These are phyloP conservation scores for Mustela lutreola DNA, from an alignment of 2,113 vertebrate genomes.

Conservation along the genomic window DNA sequence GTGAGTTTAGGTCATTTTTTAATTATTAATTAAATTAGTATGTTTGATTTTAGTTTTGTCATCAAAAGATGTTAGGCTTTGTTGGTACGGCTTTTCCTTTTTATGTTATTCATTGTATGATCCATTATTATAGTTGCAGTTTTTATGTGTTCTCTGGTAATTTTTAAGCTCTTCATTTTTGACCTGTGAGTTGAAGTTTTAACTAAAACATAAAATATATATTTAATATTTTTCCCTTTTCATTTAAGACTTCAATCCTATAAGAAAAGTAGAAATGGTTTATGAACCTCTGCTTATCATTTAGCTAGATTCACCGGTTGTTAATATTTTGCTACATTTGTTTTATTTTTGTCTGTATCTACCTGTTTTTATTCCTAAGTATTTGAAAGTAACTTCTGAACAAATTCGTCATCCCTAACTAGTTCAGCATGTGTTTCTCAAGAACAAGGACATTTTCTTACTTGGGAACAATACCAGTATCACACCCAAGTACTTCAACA, in stretches of 20 bases:
- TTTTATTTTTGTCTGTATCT: slow-evolving; percentile 44
- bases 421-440: background rate
- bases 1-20: background rate
- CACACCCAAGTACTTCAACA: background rate
- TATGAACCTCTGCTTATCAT: background rate
- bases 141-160: background rate
- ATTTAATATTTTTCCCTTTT: slow-evolving; percentile 5
- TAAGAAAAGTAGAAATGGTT: background rate
- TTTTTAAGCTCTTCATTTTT: slow-evolving; percentile 32
- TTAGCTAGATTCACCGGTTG: background rate
- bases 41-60: slow-evolving; percentile 51
- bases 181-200: background rate
- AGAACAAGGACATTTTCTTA: background rate
- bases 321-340: slow-evolving; percentile 20
- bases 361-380: background rate
- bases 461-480: background rate
- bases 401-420: slow-evolving; percentile 2
- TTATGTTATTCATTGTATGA: background rate
- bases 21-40: background rate
- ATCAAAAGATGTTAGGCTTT: slow-evolving; percentile 54
- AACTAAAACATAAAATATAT: background rate
- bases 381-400: slow-evolving; percentile 32
- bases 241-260: slow-evolving; percentile 1
- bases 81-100: background rate
- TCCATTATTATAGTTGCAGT: background rate